Conservation (phyloP, 2,888 invertebrate genomes). For the Rambutsinella grinnellia region DNA sequence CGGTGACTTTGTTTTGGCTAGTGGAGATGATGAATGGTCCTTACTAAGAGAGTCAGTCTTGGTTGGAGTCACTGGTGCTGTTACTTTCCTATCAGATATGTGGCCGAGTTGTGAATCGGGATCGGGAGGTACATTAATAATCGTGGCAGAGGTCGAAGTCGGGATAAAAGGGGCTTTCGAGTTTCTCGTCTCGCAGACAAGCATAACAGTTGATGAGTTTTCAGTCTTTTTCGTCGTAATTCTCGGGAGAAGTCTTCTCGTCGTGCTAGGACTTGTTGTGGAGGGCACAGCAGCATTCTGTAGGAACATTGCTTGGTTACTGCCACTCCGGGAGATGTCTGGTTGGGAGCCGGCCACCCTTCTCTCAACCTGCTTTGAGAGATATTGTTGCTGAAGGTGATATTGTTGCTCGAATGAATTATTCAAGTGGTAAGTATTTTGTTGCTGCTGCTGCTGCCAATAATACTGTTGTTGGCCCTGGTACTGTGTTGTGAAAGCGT, state of each 20-base stretch:
- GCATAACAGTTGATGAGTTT: conserved; percentile 21
- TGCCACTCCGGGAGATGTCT: conserved; percentile 25
- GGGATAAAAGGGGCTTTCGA: conserved; percentile 13
- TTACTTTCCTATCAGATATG: conserved; percentile 21
- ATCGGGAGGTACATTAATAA: conserved; percentile 2
- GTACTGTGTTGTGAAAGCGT: conserved; percentile 27
- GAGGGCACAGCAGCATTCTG: conserved; percentile 41
- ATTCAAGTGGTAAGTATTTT: conserved; percentile 8
- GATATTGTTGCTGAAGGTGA: conserved; percentile 35
- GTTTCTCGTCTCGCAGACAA: conserved; percentile 26
- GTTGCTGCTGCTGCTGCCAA: neutral
- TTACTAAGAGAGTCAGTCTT: conserved; percentile 1
- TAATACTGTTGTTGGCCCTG: conserved; percentile 1
- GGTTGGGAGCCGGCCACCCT: conserved; percentile 44
- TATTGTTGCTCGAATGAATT: conserved; percentile 27
- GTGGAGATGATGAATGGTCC: no score
- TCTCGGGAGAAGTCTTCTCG: conserved; percentile 40
- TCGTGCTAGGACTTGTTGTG: conserved; percentile 31
- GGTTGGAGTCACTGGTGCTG: conserved; percentile 3
- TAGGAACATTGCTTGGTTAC: conserved; percentile 11
- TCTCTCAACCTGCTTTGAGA: conserved; percentile 24
- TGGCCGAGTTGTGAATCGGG: conserved; percentile 6
- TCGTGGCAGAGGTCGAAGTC: neutral
- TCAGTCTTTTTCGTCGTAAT: conserved; percentile 53
- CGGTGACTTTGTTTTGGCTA: neutral